These are phyloP conservation scores for Drosophila macrospina DNA, from an alignment of 2,888 invertebrate genomes.

Conservation along the genomic window DNA sequence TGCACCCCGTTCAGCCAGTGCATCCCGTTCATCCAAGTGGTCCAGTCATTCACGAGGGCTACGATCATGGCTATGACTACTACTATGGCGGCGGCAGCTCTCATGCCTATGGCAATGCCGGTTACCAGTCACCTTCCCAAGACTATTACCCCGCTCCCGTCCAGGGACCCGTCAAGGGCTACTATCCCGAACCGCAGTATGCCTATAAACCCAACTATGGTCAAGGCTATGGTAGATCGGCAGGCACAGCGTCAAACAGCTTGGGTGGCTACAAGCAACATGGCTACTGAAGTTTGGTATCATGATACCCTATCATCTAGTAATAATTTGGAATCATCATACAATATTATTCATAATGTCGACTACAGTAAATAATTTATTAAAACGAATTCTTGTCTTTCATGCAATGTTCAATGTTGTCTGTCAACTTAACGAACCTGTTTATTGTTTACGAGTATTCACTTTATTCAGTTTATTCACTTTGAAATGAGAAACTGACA, in stretches of 20 bases:
- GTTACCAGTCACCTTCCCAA: conserved; percentile 34
- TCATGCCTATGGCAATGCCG: conserved; percentile 40
- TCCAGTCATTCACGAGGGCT: conserved; percentile 66
- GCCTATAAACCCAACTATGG: conserved; percentile 41
- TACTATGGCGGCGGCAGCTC: conserved; percentile 63
- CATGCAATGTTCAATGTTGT: conserved; percentile 2
- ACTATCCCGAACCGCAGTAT: conserved; percentile 47
- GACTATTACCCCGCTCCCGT: conserved; percentile 42
- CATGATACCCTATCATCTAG: background rate
- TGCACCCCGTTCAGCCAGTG: conserved; percentile 17
- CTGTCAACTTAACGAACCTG: conserved; percentile 50
- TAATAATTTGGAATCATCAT: background rate
- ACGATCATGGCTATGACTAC: conserved; percentile 73
- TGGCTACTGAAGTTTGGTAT: conserved; percentile 50
- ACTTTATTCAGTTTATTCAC: conserved; percentile 17
- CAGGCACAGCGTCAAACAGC: background rate
- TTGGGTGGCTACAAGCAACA: conserved; percentile 47
- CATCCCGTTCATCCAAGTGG: conserved; percentile 26
- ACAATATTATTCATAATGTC: background rate
- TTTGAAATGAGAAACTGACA: background rate
- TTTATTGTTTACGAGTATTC: conserved; percentile 33
- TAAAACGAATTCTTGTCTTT: conserved; percentile 6
- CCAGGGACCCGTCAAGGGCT: conserved; percentile 27
- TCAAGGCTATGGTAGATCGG: conserved; percentile 29
- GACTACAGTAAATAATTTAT: conserved; percentile 31